These are phyloP conservation scores for Heliconius hewitsoni DNA, from an alignment of 1,140 invertebrate species.

Conservation along the genomic window DNA sequence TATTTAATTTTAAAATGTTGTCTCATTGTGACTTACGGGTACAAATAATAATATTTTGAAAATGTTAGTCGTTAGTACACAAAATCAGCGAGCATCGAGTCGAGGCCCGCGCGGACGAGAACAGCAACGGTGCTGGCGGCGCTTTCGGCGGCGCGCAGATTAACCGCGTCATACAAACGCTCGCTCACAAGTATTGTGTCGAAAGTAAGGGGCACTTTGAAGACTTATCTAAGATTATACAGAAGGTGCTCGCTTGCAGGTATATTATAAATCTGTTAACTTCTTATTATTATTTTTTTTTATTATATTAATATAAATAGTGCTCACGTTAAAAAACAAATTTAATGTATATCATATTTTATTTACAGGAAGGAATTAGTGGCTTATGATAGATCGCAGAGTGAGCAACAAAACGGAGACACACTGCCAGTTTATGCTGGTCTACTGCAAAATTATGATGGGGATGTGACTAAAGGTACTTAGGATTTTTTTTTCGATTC, in stretches of 20 bases:
- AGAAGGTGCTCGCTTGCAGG: constrained; percentile 93
- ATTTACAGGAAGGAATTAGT: constrained; percentile 89
- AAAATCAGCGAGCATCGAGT: constrained; percentile 89
- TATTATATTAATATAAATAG: too few relatives aligned
- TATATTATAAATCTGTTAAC: constrained; percentile 39
- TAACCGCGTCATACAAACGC: constrained; percentile 91
- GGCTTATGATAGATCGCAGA: constrained; percentile 93
- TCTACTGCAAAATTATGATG: constrained; percentile 71
- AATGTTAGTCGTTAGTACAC: constrained; percentile 84
- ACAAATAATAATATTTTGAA: not conserved
- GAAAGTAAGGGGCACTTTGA: constrained; percentile 98
- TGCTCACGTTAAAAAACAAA: too few relatives aligned
- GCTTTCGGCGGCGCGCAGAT: constrained; percentile 84
- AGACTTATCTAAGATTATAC: constrained; percentile 97
- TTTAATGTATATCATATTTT: not conserved
- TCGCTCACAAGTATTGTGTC: constrained; percentile 96
- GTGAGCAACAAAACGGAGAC: constrained; percentile 78
- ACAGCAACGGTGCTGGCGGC: constrained; percentile 74
- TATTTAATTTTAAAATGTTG: too few relatives aligned
- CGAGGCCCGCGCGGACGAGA: constrained; percentile 84
- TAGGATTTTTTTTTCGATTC: not conserved
- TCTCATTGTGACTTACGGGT: not conserved
- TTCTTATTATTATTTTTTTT: too few relatives aligned
- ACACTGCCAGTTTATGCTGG: constrained; percentile 75
- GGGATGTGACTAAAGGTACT: constrained; percentile 71